Evolutionary conservation across 2,888 invertebrate genomes (phyloP).

Genomic region (Dorcus hopei): DNA sequence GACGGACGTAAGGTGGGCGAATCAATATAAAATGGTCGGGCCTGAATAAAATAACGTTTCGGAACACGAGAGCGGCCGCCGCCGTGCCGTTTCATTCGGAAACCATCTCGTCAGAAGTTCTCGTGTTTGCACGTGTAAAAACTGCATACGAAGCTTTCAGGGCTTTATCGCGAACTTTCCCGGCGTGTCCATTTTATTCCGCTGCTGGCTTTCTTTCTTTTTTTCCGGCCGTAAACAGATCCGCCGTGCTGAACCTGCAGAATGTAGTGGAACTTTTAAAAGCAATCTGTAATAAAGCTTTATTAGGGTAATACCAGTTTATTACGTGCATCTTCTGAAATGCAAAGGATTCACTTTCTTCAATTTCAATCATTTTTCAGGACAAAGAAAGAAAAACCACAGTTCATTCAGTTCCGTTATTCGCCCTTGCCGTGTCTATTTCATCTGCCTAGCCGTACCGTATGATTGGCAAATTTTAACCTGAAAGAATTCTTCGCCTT

Average conservation of each 20-base stretch:
- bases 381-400: too few relatives aligned
- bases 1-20: too few relatives aligned
- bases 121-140: conserved; percentile 20
- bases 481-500: too few relatives aligned
- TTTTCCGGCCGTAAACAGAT: conserved; percentile 21
- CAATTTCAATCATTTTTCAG: too few relatives aligned
- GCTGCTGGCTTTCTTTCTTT: background rate
- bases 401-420: too few relatives aligned
- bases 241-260: conserved; percentile 20
- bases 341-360: too few relatives aligned
- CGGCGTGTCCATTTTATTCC: conserved; percentile 17
- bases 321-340: too few relatives aligned
- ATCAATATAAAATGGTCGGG: background rate
- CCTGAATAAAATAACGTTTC: background rate
- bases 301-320: too few relatives aligned
- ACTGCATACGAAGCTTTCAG: conserved; percentile 21
- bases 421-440: too few relatives aligned
- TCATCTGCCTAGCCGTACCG: too few relatives aligned
- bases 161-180: conserved; percentile 20
- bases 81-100: conserved; percentile 1
- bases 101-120: conserved; percentile 11
- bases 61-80: background rate
- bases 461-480: too few relatives aligned
- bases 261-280: conserved; percentile 5
- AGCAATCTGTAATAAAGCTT: too few relatives aligned